Conservation (phyloP, 2,888 invertebrate species). For the Graphium colonna region DNA sequence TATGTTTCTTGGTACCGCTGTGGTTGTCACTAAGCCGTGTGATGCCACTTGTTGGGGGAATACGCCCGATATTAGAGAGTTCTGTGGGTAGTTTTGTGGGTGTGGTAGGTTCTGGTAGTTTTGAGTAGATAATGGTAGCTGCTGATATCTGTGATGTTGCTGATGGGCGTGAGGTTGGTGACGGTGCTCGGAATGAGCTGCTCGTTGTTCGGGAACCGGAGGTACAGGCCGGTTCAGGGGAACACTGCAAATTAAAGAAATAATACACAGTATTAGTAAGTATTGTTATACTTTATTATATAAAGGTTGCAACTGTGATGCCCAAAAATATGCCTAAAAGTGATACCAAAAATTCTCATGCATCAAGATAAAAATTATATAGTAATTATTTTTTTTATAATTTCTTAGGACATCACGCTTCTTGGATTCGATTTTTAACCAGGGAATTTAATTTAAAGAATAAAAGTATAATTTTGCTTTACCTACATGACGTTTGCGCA, state of each 20-base stretch:
- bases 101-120: slow-evolving; percentile 68
- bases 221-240: slow-evolving; percentile 79
- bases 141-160: slow-evolving; percentile 64
- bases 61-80: slow-evolving; percentile 17
- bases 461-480: too few species aligned
- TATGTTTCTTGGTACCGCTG: slow-evolving; percentile 49
- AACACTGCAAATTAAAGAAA: slow-evolving; percentile 47
- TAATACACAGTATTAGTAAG: too few species aligned
- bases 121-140: slow-evolving; percentile 54
- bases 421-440: too few species aligned
- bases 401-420: too few species aligned
- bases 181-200: slow-evolving; percentile 58
- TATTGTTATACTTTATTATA: too few species aligned
- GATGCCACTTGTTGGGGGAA: slow-evolving; percentile 49
- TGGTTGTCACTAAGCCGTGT: slow-evolving; percentile 46
- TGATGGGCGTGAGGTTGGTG: slow-evolving; percentile 45
- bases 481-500: too few species aligned
- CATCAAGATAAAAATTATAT: too few species aligned
- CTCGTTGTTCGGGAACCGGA: slow-evolving; percentile 82
- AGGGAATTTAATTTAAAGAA: too few species aligned
- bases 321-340: too few species aligned
- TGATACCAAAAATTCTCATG: too few species aligned
- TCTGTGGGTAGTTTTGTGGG: slow-evolving; percentile 30
- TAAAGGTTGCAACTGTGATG: too few species aligned
- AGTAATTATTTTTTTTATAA: too few species aligned